Evolutionary conservation across 1,140 invertebrate genomes (phyloP).

Genomic region (Trinorchestia longiramus): DNA sequence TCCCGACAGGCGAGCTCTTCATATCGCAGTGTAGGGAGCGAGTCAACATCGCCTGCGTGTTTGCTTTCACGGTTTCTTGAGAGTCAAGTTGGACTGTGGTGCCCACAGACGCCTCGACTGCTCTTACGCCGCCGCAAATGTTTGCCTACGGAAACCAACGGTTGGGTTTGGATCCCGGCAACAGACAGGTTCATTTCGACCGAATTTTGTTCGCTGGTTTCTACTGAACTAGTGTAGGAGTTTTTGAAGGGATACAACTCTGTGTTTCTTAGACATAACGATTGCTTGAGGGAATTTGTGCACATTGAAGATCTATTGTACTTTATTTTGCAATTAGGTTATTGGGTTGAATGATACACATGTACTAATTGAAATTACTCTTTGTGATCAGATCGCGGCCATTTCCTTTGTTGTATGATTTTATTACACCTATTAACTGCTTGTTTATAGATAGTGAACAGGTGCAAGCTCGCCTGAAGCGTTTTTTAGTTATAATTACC

Average conservation of each 20-base stretch:
- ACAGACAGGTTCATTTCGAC: not conserved
- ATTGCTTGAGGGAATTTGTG: too few relatives aligned
- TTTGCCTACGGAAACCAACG: slow-evolving; percentile 8
- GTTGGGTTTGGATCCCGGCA: not conserved
- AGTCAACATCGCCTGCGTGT: slow-evolving; percentile 43
- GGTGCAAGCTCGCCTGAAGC: too few relatives aligned
- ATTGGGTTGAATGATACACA: too few relatives aligned
- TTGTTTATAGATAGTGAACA: too few relatives aligned
- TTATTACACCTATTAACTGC: too few relatives aligned
- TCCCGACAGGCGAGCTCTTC: not conserved
- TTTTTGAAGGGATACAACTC: not conserved
- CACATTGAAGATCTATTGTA: too few relatives aligned
- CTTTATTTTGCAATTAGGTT: too few relatives aligned
- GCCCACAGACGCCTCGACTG: slow-evolving; percentile 20
- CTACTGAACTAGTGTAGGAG: not conserved
- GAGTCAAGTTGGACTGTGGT: slow-evolving; percentile 19
- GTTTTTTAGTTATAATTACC: too few relatives aligned
- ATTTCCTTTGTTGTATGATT: too few relatives aligned
- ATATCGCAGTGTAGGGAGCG: not conserved
- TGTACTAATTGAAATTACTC: too few relatives aligned
- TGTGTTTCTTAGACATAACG: too few relatives aligned
- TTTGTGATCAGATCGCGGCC: too few relatives aligned
- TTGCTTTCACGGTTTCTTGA: slow-evolving; percentile 46
- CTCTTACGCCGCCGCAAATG: not conserved
- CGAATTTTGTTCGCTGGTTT: not conserved